These are phyloP conservation scores for Solea solea DNA, from an alignment of 2,113 vertebrate genomes.

Conservation along the genomic window DNA sequence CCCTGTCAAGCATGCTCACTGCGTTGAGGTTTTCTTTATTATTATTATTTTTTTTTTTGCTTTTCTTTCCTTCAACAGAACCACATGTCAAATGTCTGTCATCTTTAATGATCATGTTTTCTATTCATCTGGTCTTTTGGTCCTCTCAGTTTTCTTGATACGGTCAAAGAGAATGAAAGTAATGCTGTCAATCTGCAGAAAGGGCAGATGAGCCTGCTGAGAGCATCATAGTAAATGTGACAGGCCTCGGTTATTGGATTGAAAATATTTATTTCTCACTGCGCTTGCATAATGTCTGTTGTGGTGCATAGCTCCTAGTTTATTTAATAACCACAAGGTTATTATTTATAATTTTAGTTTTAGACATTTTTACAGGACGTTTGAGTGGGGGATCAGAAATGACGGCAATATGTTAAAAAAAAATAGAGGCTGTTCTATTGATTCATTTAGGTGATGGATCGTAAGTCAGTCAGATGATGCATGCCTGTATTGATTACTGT, in stretches of 20 bases:
- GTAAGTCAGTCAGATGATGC: constrained; percentile 24
- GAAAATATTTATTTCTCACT: constrained; percentile 39
- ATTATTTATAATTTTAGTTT: constrained; percentile 4
- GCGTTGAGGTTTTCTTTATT: background rate
- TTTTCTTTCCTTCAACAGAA: background rate
- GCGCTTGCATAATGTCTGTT: constrained; percentile 3
- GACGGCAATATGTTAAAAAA: too few species aligned
- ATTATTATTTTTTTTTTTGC: background rate
- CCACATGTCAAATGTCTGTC: constrained; percentile 29
- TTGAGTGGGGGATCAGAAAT: too few species aligned
- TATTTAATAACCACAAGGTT: constrained; percentile 37
- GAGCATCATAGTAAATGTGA: constrained; percentile 49
- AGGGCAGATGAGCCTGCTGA: constrained; percentile 51
- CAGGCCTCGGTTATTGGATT: constrained; percentile 55
- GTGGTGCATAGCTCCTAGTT: constrained; percentile 31
- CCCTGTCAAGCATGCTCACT: constrained; percentile 3
- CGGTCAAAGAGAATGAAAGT: constrained; percentile 25
- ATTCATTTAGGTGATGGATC: constrained; percentile 58
- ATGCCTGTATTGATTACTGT: constrained; percentile 49
- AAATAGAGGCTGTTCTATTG: constrained; percentile 23
- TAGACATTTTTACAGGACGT: constrained; percentile 16
- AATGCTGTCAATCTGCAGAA: constrained; percentile 37
- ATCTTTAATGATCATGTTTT: constrained; percentile 43
- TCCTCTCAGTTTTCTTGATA: constrained; percentile 33
- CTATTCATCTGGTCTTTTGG: constrained; percentile 31